Percentiles rank a stretch among this genome's conserved stretches.
phyloP scores from a whole-genome alignment of 2,797 vertebrate species.

The Champsocephalus esox region DNA sequence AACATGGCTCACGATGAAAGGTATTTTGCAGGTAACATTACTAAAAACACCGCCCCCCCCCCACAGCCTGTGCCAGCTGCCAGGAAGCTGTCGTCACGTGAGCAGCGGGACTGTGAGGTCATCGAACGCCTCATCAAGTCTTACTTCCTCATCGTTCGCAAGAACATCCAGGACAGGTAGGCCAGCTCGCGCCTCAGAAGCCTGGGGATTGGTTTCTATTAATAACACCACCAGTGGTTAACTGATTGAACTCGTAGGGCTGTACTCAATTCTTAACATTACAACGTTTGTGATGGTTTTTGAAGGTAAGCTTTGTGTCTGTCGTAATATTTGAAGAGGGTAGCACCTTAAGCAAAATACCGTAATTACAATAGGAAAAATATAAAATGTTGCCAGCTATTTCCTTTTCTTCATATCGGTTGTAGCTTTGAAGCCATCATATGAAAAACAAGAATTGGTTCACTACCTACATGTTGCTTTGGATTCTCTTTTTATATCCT shows the following conservation, averaged over 20 bases:
- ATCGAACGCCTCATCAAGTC: conserved; percentile 99
- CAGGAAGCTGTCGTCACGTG: conserved; percentile 96
- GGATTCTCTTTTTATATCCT: background rate
- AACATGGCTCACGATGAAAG: too few relatives aligned
- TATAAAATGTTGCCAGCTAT: background rate
- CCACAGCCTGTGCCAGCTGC: conserved; percentile 94
- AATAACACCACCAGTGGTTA: background rate
- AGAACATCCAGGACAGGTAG: conserved; percentile 99
- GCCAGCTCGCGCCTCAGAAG: background rate
- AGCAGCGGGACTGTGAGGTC: conserved; percentile 98
- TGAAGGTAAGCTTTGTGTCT: too few relatives aligned
- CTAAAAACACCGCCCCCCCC: background rate
- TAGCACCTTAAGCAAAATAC: too few relatives aligned
- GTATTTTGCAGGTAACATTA: background rate
- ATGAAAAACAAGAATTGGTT: background rate
- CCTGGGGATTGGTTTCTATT: background rate
- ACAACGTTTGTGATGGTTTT: too few relatives aligned
- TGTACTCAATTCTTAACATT: too few relatives aligned
- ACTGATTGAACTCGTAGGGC: too few relatives aligned
- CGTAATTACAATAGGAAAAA: background rate
- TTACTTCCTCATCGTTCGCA: conserved; percentile 98
- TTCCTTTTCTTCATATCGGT: background rate
- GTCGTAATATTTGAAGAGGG: too few relatives aligned
- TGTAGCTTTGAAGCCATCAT: background rate
- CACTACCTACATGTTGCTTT: background rate